Evolutionary conservation across 2,797 vertebrate species (phyloP).

Genomic region (Sylvia borin): DNA sequence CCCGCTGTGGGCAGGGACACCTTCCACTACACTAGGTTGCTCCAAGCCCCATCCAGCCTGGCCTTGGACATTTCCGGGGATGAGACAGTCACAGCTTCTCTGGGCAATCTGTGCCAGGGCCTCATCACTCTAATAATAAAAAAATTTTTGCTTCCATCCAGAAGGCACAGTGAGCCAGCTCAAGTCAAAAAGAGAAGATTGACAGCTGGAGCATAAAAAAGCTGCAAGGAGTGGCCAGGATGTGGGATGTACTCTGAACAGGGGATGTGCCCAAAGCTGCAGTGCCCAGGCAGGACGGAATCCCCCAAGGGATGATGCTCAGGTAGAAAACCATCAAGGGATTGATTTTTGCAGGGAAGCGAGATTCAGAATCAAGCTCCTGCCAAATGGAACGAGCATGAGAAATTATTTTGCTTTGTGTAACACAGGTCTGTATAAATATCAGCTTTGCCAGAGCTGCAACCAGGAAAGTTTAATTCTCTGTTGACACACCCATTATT

Average conservation of each 20-base stretch:
- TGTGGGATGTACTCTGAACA: background rate
- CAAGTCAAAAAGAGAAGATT: background rate
- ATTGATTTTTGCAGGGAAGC: background rate
- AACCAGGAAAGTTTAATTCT: background rate
- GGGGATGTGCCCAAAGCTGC: background rate
- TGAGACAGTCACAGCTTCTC: background rate
- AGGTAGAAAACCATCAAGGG: background rate
- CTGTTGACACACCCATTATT: background rate
- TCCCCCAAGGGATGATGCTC: background rate
- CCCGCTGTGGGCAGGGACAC: background rate
- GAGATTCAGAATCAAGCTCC: background rate
- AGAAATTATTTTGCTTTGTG: background rate
- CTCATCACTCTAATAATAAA: background rate
- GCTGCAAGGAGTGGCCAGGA: background rate
- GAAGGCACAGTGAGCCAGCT: background rate
- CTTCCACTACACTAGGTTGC: background rate
- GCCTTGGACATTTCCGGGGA: background rate
- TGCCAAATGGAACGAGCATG: accelerated
- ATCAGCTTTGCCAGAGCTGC: background rate
- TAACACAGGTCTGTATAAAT: too few relatives aligned
- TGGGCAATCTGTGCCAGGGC: background rate
- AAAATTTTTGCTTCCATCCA: background rate
- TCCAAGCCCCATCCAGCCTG: too few relatives aligned
- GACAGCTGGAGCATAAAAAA: background rate
- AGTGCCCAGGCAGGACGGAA: background rate